Base-by-base conservation (phyloP, 1,140 invertebrate species). In the Philopotamus ludificatus region DNA sequence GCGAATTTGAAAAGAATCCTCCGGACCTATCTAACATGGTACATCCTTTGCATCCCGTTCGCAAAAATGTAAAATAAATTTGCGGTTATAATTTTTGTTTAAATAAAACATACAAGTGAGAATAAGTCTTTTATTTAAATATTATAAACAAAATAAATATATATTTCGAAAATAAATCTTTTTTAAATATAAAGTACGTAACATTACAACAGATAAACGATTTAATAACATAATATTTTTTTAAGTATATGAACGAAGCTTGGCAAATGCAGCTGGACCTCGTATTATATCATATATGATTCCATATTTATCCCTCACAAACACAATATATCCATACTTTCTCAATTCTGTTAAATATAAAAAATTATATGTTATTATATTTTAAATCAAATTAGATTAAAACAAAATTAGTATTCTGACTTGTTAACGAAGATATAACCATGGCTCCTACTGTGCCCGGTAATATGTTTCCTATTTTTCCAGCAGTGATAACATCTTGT, bases 1-100 rank as follows among this genome's bases (percentile, higher is more conserved):
- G 74, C 58, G 74, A 83, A 9, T 88, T 85, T 68, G 83, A 84
- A 39, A 84, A 84, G 22, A 87, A 89, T 78, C 86, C 86, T 8
- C 88, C 88, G 2, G 85, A 89, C 76, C 71, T 89, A 22, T 83
- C 83, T 8, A 75, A 83, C 65, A 79, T 89, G 76, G 77, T 83
- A 28, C 87, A 90, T 76, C 87, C 88, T n/a, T 83, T 89, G 65
- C 86, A 89, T 79, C 87, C 87, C 18, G 75, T 84, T 15, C 78
- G 86, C 63, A 85, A 82, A 75, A 66, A 67, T 15, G 68, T 65
- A 23, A 71, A 71, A 42, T 68, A 64, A 66, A 58, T n/a, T n/a
- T 22, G 16, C 20, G 25, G 12, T 23, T 61, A 8, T 61, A 45
- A 3, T 47, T 7, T 1, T 8, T 53, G 10, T 49, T 50, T 18